phyloP scores from a whole-genome alignment of 2,113 vertebrate genomes.

The Ornithorhynchus anatinus region DNA sequence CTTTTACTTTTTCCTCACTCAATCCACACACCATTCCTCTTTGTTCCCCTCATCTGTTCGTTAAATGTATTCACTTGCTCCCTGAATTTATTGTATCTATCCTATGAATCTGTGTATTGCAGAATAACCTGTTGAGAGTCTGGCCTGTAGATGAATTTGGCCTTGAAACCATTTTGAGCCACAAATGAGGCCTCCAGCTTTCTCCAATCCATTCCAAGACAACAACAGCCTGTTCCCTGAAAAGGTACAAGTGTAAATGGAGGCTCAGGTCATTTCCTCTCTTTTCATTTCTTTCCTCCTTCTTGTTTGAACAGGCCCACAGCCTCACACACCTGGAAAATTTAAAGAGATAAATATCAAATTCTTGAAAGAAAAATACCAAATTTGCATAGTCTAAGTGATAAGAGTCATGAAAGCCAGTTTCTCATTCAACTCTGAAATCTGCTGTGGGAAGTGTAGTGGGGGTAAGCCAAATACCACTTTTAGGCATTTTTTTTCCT shows the following conservation, averaged over 20 bases:
- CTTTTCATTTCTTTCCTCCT: background rate
- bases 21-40: no score
- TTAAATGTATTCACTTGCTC: conserved; percentile 25
- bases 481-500: background rate
- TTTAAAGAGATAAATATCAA: background rate
- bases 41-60: conserved; percentile 27
- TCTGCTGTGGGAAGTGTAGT: background rate
- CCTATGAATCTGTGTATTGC: background rate
- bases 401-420: background rate
- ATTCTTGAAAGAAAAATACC: background rate
- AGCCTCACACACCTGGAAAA: background rate
- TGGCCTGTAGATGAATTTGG: conserved; percentile 37
- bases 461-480: background rate
- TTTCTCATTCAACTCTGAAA: conserved; percentile 5
- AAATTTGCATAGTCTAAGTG: background rate
- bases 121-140: conserved; percentile 3
- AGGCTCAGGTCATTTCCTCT: background rate
- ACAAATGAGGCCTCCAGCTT: background rate
- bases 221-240: background rate
- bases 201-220: background rate
- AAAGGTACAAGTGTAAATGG: background rate
- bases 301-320: background rate
- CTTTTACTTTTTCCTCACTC: conserved; percentile 4
- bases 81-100: conserved; percentile 12
- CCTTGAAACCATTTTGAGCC: background rate